A percentile compares a stretch with the other conserved stretches of the same genome.
Conservation (phyloP, 2,888 invertebrate genomes). For the Tipula lateralis region DNA sequence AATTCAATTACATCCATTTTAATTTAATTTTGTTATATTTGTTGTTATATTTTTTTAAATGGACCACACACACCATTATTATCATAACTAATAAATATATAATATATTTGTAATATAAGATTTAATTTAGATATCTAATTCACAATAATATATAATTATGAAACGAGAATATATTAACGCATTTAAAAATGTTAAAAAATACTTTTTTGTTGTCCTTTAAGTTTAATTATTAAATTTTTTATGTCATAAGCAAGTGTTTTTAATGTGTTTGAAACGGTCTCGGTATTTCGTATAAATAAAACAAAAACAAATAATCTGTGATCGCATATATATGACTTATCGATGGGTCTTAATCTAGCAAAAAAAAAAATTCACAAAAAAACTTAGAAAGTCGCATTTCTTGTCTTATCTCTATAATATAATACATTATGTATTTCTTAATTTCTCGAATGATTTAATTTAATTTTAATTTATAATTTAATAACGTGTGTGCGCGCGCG, state of each 20-base stretch:
- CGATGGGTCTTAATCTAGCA: conserved; percentile 24
- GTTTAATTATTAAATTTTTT: not conserved
- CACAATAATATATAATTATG: not conserved
- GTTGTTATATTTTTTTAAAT: conserved; percentile 25
- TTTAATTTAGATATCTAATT: not conserved
- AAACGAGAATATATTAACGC: conserved; percentile 11
- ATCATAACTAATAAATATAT: not conserved
- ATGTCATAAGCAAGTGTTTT: not conserved
- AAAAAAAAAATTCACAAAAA: not conserved
- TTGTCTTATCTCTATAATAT: conserved; percentile 4
- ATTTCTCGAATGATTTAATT: not conserved
- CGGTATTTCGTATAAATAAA: conserved; percentile 20
- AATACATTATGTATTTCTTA: not conserved
- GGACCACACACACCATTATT: conserved; percentile 26
- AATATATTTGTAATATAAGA: not conserved
- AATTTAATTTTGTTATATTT: conserved; percentile 12
- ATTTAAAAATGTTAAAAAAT: not conserved
- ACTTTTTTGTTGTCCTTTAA: not conserved
- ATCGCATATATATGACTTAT: conserved; percentile 4
- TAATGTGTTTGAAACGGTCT: conserved; percentile 19
- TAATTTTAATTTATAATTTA: not conserved
- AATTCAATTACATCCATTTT: conserved; percentile 31
- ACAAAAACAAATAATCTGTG: not conserved
- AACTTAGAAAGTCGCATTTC: not conserved
- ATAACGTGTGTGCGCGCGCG: not conserved